Conservation (phyloP, 2,113 vertebrate genomes). For the Atractosteus spatula region DNA sequence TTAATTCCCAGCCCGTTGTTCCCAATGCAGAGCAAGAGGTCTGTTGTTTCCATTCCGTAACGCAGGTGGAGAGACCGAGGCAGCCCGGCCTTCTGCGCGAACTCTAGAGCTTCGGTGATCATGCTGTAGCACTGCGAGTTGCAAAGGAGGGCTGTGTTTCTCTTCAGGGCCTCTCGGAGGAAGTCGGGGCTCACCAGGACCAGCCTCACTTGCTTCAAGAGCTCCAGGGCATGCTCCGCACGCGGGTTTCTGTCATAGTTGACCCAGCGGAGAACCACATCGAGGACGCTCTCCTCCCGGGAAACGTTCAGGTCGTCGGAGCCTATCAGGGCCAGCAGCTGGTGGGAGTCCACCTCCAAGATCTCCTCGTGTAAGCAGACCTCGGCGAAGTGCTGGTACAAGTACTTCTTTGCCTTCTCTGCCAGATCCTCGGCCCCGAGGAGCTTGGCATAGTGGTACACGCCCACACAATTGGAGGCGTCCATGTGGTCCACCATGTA, state of each 20-base stretch:
- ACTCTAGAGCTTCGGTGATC: slow-evolving; percentile 62
- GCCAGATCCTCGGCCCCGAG: slow-evolving; percentile 86
- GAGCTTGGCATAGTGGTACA: slow-evolving; percentile 87
- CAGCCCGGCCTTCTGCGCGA: slow-evolving; percentile 53
- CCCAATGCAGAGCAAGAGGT: slow-evolving; percentile 87
- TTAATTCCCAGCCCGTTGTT: slow-evolving; percentile 84
- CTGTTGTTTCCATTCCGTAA: slow-evolving; percentile 94
- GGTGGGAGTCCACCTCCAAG: slow-evolving; percentile 82
- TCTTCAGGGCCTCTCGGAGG: slow-evolving; percentile 74
- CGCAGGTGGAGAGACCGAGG: slow-evolving; percentile 74
- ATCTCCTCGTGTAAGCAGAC: slow-evolving; percentile 88
- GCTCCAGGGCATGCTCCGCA: slow-evolving; percentile 69
- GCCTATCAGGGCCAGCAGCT: slow-evolving; percentile 75
- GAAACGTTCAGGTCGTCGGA: slow-evolving; percentile 93
- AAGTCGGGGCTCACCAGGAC: slow-evolving; percentile 77
- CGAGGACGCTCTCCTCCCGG: slow-evolving; percentile 87
- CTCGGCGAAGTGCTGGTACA: slow-evolving; percentile 86
- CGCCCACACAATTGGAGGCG: slow-evolving; percentile 87
- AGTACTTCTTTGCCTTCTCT: slow-evolving; percentile 76
- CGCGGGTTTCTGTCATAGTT: slow-evolving; percentile 65
- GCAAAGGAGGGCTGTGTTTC: slow-evolving; percentile 79
- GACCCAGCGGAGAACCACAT: slow-evolving; percentile 87
- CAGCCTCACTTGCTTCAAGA: slow-evolving; percentile 84
- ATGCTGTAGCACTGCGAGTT: slow-evolving; percentile 72
- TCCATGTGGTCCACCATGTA: slow-evolving; percentile 96